phyloP scores from a whole-genome alignment of 2,888 invertebrate genomes.

The Aethes cnicana region DNA sequence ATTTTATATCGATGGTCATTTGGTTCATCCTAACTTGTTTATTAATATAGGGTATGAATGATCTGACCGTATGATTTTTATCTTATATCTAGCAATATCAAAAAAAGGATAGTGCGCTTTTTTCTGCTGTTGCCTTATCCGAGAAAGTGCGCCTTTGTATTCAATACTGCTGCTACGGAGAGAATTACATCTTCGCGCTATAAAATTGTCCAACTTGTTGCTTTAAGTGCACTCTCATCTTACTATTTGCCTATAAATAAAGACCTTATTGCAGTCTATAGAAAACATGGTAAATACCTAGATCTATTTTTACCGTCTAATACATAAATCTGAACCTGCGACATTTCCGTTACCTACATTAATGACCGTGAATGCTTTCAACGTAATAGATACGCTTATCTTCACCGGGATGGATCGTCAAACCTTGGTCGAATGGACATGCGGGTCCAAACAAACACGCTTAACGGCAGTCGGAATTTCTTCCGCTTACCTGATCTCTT shows the following conservation, averaged over 20 bases:
- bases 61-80: too few species aligned
- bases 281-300: too few species aligned
- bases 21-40: conserved; percentile 10
- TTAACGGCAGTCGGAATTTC: conserved; percentile 13
- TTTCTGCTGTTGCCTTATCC: conserved; percentile 7
- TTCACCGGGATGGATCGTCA: conserved; percentile 19
- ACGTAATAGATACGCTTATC: conserved; percentile 30
- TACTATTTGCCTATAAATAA: conserved; percentile 17
- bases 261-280: too few species aligned
- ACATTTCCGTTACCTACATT: conserved; percentile 21
- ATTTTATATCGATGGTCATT: conserved; percentile 12
- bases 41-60: not conserved
- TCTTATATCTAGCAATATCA: too few species aligned
- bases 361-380: conserved; percentile 30
- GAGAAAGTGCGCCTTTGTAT: conserved; percentile 20
- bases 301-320: too few species aligned
- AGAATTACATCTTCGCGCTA: conserved; percentile 30
- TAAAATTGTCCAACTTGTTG: conserved; percentile 31
- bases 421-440: conserved; percentile 17
- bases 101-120: too few species aligned
- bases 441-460: conserved; percentile 20
- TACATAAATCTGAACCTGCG: too few species aligned
- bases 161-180: conserved; percentile 29
- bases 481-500: conserved; percentile 14
- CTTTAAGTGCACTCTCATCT: conserved; percentile 30